Conservation (phyloP, 2,797 vertebrate genomes). For the Pseudochirops cupreus region DNA sequence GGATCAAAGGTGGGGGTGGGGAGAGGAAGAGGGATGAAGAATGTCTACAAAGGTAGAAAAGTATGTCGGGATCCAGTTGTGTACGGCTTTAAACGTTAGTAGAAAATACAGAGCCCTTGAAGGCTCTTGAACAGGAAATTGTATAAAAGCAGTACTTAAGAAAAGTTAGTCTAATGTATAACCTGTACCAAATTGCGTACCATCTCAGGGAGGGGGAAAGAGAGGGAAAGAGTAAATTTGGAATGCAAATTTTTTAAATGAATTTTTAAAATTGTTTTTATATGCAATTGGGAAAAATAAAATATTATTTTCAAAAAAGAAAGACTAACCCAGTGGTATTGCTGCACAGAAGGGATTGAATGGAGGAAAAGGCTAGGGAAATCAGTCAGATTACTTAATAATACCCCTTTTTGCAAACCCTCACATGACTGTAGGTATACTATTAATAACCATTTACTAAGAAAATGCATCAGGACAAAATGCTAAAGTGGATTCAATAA, state of each 20-base stretch:
- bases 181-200: neutral
- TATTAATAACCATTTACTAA: neutral
- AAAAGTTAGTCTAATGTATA: neutral
- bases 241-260: neutral
- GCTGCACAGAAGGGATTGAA: neutral
- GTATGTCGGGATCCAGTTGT: neutral
- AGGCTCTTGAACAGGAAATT: neutral
- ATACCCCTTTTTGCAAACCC: neutral
- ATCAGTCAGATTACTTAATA: neutral
- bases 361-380: neutral
- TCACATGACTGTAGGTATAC: neutral
- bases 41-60: neutral
- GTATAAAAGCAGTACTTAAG: neutral
- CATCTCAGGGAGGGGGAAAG: neutral
- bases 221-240: neutral
- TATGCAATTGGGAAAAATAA: too few relatives aligned
- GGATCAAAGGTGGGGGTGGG: neutral
- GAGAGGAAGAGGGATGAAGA: neutral
- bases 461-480: neutral
- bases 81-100: neutral
- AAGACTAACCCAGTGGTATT: neutral
- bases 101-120: neutral
- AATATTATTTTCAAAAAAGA: too few relatives aligned
- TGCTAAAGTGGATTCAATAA: neutral
- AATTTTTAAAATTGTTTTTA: too few relatives aligned